These are phyloP conservation scores for Muraenolepis orangiensis DNA, from an alignment of 2,797 vertebrate species.

Conservation along the genomic window DNA sequence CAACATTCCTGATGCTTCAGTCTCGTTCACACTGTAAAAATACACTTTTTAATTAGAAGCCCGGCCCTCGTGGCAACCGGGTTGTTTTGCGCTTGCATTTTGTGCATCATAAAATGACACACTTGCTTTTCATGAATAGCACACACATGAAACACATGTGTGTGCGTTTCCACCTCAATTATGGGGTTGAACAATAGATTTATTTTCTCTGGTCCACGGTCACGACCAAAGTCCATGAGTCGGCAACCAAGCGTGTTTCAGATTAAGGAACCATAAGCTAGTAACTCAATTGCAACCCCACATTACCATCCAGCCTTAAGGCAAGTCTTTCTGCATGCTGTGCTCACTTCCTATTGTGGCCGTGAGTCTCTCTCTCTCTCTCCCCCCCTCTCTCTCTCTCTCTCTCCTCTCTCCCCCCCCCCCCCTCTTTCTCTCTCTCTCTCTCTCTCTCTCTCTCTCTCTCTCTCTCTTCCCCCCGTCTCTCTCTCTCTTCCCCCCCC, in stretches of 20 bases:
- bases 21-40: conserved; percentile 60
- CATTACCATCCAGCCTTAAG: background rate
- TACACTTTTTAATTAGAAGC: conserved; percentile 71
- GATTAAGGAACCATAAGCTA: background rate
- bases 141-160: conserved; percentile 61
- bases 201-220: background rate
- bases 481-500: no score
- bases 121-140: conserved; percentile 45
- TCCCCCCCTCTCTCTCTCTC: no score
- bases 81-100: conserved; percentile 47
- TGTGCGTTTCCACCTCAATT: conserved; percentile 38
- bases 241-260: background rate
- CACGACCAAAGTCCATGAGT: background rate
- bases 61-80: conserved; percentile 40
- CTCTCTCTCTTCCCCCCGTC: no score
- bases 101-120: conserved; percentile 57
- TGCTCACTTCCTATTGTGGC: background rate
- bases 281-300: background rate
- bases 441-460: no score
- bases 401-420: no score
- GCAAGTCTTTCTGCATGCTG: background rate
- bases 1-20: conserved; percentile 71
- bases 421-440: no score
- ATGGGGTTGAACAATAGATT: conserved; percentile 40
- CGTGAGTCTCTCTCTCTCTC: background rate